Evolutionary conservation across 2,888 invertebrate species (phyloP).

Genomic region (Aplocera efformata): DNA sequence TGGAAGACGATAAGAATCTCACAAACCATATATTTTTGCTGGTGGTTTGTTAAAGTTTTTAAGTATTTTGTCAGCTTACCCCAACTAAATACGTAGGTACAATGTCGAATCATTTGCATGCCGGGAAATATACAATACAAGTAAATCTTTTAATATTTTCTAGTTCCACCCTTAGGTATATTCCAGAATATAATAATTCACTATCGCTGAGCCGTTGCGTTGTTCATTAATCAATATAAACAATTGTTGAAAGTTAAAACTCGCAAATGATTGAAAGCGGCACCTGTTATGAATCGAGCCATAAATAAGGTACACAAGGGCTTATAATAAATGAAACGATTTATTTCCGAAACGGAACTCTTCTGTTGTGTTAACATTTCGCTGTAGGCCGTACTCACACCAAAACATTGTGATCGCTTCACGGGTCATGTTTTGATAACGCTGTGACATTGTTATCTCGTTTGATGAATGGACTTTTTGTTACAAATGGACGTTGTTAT

Average conservation of each 20-base stretch:
- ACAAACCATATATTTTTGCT: too few relatives aligned
- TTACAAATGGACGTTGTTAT: conserved; percentile 73
- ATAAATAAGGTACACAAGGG: conserved; percentile 35
- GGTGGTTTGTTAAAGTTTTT: too few relatives aligned
- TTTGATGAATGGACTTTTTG: conserved; percentile 77
- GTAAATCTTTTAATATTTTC: too few relatives aligned
- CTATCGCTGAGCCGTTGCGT: not conserved
- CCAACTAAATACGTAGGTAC: too few relatives aligned
- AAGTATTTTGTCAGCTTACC: too few relatives aligned
- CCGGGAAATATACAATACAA: too few relatives aligned
- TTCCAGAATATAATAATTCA: conserved; percentile 1
- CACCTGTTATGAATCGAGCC: conserved; percentile 37
- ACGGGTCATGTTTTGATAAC: conserved; percentile 75
- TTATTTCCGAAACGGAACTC: conserved; percentile 57
- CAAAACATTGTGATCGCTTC: conserved; percentile 73
- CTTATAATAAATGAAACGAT: conserved; percentile 58
- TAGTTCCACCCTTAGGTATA: too few relatives aligned
- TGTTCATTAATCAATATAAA: conserved; percentile 13
- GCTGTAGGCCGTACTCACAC: conserved; percentile 52
- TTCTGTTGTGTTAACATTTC: conserved; percentile 68
- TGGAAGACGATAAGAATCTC: too few relatives aligned
- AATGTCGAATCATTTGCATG: too few relatives aligned
- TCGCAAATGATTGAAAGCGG: conserved; percentile 23
- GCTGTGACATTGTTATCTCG: conserved; percentile 74
- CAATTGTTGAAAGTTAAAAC: conserved; percentile 20